Evolutionary conservation across 1,140 invertebrate genomes (phyloP), one percentile per base, ranked within the genome.

Genomic region (Drosophila sulfurigaster): DNA sequence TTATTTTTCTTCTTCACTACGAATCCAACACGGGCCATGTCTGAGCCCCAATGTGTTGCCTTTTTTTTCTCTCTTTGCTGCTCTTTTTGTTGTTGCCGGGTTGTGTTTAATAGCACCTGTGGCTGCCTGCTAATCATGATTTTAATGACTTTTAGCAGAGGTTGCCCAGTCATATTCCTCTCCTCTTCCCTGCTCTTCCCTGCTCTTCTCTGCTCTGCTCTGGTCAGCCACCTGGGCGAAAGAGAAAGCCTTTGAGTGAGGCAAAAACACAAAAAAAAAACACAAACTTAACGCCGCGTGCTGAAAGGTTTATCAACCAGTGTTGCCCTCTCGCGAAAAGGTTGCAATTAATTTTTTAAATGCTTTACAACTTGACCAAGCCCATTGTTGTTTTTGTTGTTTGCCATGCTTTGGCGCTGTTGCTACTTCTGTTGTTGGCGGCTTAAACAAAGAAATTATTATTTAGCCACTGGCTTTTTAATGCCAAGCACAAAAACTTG

Each of bases 301-400:
- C 46, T 43, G 74, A 81, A 81, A 82, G 79, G 79, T 73, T 81
- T 81, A 81, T 81, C 79, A 60, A 63, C 13, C 67, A 63, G 49
- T 51, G 62, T n/a, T 41, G 16, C 10, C 25, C 25, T 28, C 32
- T 8, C 54, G 28, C 35, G 20, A 35, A 48, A 28, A 46, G 80
- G 80, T 67, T 60, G 57, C 80, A 79, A 82, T 82, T 82, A 82
- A 82, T 82, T 82, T 82, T 82, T 82, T 78, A 82, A 82, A 82
- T 82, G 75, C 79, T 82, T 82, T 78, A 78, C 79, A 82, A 46
- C 64, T 81, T 78, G 57, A 46, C 48, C 51, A 35, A 10, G 58
- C 59, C 35, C 2, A 8, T 38, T 43, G 32, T 63, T 54, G 11
- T 60, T 25, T 25, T 25, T 25, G 20, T 3, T 25, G 20, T 25